Evolutionary conservation across 2,113 vertebrate species (phyloP), one percentile per base, ranked within the genome.

Genomic region (Uropsilus gracilis): DNA sequence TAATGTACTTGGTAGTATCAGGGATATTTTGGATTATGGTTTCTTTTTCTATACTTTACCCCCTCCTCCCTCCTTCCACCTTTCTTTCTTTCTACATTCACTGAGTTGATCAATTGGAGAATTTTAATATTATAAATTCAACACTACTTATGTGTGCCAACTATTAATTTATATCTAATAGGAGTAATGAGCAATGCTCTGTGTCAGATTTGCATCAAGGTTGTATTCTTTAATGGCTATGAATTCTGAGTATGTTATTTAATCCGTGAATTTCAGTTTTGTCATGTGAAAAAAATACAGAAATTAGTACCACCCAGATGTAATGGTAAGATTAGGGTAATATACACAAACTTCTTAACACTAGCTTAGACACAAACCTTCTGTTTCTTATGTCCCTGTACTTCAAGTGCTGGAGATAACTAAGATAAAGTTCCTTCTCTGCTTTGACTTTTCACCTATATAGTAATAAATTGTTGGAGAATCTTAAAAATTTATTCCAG

Each of bases 91-190:
- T 46, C 16, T 48, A 26, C 7, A 26, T 53, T 89, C 4, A 32
- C 53, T 92, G 39, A 48, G 11, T 39, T 4, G 30, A 78, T 53
- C 69, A 32, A 39, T 17, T 12, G 86, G 44, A 28, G 89, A 64
- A 86, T 69, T 42, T 55, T 69, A 82, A 42, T 57, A 63, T 42
- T 89, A 72, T 53, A 75, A 57, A 86, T 89, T 89, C 59, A 93
- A 26, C 6, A 50, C 20, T 12, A 75, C 63, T 88, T 77, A 32
- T 71, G 84, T 20, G 0, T 7, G 64, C 20, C 12, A 48, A 28
- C 16, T 22, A 6, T 30, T 89, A 76, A 83, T 93, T 72, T 24
- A 53, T 66, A 77, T 64, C 37, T 32, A 8, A 12, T 42, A 53
- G 22, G 28, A 92, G 82, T 42, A 81, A 93, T 42, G 4, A 22